Evolutionary conservation across 2,888 invertebrate species (phyloP), one percentile per base, ranked within the genome.

Genomic region (Drosophila percnosoma): DNA sequence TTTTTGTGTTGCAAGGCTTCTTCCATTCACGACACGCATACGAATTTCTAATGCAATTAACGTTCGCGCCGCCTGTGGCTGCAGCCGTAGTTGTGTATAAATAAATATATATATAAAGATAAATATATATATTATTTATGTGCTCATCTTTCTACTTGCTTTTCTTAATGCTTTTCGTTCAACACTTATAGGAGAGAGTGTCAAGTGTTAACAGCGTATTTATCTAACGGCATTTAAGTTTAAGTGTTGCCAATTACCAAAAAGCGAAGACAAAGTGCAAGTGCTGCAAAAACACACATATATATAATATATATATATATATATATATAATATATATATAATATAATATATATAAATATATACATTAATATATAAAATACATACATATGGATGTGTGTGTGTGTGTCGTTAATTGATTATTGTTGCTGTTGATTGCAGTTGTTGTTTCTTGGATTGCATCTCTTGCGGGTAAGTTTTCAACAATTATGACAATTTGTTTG

Each of bases 11-110:
- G 74, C 73, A 83, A 78, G 86, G 85, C 82, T 79, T 82, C 82
- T 79, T 82, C 75, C 75, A 66, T 67, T 65, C 71, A 57, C 82
- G 71, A 79, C 80, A 80, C 78, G 83, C 89, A 81, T 85, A 80
- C 86, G 90, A 85, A 88, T 85, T 89, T 89, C 87, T 85, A 85
- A 85, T 85, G 87, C 81, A 85, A 87, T 89, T 88, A 89, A 52
- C 63, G 67, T 68, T 45, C 67, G 71, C 61, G 59, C 33, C 48
- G 49, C 33, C 33, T 61, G 52, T 57, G n/a, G 52, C 60, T 66
- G 78, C 65, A 54, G 61, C 48, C 49, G 55, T 82, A 71, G 67
- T 72, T 73, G 78, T 68, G 68, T 63, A 33, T 48, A 45, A 74
- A 75, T 40, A 34, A 24, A 58, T 21, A 29, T 11, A 31, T 27